Conservation (phyloP, 2,888 invertebrate species). For the Hypena proboscidalis region DNA sequence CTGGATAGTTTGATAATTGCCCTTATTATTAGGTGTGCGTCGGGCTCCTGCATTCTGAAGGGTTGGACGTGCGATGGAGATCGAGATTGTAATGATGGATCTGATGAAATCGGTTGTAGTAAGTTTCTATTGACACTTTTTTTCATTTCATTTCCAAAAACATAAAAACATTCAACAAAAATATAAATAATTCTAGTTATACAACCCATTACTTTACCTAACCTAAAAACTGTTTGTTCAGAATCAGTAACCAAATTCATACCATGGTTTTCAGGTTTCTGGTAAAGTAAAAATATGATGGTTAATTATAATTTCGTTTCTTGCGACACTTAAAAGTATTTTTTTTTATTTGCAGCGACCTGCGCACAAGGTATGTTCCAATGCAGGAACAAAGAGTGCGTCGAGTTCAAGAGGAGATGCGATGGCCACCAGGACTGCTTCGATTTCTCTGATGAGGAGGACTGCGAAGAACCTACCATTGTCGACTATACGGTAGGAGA, state of each 20-base stretch:
- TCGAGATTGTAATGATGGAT: constrained; percentile 88
- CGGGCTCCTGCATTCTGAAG: constrained; percentile 87
- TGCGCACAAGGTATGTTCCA: constrained; percentile 83
- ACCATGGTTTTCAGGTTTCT: no score
- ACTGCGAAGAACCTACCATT: constrained; percentile 60
- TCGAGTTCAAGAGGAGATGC: constrained; percentile 88
- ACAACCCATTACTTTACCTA: no score
- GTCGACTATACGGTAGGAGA: constrained; percentile 46
- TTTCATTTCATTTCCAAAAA: no score
- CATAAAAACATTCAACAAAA: no score
- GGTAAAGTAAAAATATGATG: no score
- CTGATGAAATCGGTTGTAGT: constrained; percentile 87
- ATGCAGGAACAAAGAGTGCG: constrained; percentile 89
- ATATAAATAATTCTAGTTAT: no score
- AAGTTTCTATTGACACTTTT: constrained; percentile 45
- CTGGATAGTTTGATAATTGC: background rate
- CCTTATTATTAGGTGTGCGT: constrained; percentile 76
- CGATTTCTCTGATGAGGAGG: constrained; percentile 90
- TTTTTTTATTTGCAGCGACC: constrained; percentile 40
- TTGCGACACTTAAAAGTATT: background rate
- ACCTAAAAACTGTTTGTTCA: no score
- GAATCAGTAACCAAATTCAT: no score
- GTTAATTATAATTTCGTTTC: no score
- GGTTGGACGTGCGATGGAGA: constrained; percentile 88
- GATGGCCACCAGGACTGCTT: constrained; percentile 90